Conservation (phyloP, 1,140 invertebrate genomes). For the Atta cephalotes region DNA sequence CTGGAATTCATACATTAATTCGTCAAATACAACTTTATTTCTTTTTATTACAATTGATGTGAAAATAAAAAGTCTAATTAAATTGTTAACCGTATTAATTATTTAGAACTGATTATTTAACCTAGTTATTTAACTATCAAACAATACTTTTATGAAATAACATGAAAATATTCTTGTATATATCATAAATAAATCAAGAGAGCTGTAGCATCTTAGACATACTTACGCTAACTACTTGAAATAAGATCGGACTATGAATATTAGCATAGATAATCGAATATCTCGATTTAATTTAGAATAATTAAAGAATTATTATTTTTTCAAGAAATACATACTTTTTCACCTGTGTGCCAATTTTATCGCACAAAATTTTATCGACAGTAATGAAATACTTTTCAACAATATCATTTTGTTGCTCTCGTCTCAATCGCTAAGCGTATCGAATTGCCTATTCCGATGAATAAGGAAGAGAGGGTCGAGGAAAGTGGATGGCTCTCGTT, state of each 20-base stretch:
- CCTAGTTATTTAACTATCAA: neutral
- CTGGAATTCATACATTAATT: neutral
- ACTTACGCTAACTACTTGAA: too few species aligned
- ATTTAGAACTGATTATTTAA: neutral
- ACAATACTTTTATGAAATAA: neutral
- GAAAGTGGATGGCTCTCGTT: conserved; percentile 78
- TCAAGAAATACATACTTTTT: neutral
- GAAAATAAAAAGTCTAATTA: neutral
- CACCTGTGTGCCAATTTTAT: neutral
- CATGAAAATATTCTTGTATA: neutral
- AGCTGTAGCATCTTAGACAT: too few species aligned
- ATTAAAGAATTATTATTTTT: conserved; percentile 1
- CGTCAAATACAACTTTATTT: neutral
- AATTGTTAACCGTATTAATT: neutral
- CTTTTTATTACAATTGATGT: neutral
- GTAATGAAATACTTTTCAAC: conserved; percentile 57
- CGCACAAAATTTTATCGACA: neutral
- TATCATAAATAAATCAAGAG: too few species aligned
- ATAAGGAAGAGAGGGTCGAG: conserved; percentile 58
- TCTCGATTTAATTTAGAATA: neutral
- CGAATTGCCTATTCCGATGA: conserved; percentile 74
- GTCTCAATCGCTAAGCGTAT: conserved; percentile 68
- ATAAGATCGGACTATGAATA: too few species aligned
- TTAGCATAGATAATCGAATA: neutral
- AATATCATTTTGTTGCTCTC: neutral